Percentiles rank a stretch among this genome's conserved stretches.
These are phyloP conservation scores for Leptestheria dahalacensis DNA, from an alignment of 1,140 invertebrate genomes.

Conservation along the genomic window DNA sequence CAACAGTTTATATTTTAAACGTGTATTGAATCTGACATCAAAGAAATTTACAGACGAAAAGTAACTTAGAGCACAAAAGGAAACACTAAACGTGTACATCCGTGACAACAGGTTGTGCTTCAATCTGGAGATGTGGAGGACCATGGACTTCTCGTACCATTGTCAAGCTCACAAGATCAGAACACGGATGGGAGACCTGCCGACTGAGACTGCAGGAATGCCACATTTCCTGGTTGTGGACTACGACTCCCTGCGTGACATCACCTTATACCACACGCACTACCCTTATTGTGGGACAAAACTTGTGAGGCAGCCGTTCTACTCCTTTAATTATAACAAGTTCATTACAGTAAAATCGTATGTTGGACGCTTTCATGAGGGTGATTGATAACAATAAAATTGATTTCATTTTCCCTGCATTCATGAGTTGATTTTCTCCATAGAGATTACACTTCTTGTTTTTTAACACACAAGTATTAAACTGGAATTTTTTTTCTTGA, in stretches of 20 bases:
- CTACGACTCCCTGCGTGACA: background rate
- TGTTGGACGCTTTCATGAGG: background rate
- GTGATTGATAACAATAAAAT: too few relatives aligned
- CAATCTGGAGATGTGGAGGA: background rate
- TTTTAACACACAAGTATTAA: too few relatives aligned
- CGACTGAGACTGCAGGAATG: background rate
- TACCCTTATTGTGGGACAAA: too few relatives aligned
- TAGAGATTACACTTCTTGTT: too few relatives aligned
- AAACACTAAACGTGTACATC: background rate
- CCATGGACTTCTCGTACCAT: background rate
- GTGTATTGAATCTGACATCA: too few relatives aligned
- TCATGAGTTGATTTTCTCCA: too few relatives aligned
- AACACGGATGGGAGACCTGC: background rate
- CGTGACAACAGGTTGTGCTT: background rate
- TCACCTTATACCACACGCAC: background rate
- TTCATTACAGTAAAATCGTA: background rate
- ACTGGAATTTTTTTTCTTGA: too few relatives aligned
- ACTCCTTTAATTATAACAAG: background rate
- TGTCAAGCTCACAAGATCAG: background rate
- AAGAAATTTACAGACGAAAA: too few relatives aligned
- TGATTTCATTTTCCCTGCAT: too few relatives aligned
- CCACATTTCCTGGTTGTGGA: background rate
- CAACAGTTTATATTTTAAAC: too few relatives aligned
- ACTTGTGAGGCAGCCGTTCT: background rate
- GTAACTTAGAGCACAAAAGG: too few relatives aligned